Percentiles rank a stretch among this genome's conserved stretches.
These are phyloP conservation scores for Elmis aenea DNA, from an alignment of 2,888 invertebrate species.

Conservation along the genomic window DNA sequence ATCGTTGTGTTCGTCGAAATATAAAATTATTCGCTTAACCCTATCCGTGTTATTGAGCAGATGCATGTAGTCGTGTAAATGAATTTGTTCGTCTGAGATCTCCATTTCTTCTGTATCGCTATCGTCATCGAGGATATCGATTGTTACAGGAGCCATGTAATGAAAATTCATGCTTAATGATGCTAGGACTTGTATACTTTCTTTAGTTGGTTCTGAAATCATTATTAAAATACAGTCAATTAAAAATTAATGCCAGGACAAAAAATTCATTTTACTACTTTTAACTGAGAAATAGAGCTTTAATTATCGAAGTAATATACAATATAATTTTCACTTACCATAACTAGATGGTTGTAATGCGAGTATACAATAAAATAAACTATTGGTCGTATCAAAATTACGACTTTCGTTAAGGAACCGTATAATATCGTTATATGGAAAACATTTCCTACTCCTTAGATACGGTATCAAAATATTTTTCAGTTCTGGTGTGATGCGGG, in stretches of 20 bases:
- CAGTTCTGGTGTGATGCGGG: constrained; percentile 62
- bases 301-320: constrained; percentile 4
- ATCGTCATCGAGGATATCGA: constrained; percentile 54
- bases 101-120: constrained; percentile 55
- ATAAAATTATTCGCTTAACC: constrained; percentile 48
- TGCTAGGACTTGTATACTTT: constrained; percentile 49
- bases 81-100: constrained; percentile 42
- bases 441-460: constrained; percentile 49
- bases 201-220: constrained; percentile 24
- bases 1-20: constrained; percentile 45
- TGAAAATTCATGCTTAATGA: constrained; percentile 44
- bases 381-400: constrained; percentile 47
- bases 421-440: constrained; percentile 50
- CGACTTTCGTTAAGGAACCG: constrained; percentile 37
- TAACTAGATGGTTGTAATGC: constrained; percentile 61
- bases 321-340: constrained; percentile 49
- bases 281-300: no score
- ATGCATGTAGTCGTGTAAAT: constrained; percentile 38
- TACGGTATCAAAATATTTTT: constrained; percentile 68
- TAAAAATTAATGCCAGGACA: neutral
- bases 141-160: constrained; percentile 43
- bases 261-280: neutral
- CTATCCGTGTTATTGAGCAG: constrained; percentile 41
- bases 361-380: constrained; percentile 64
- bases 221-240: constrained; percentile 11